phyloP scores from a whole-genome alignment of 2,113 vertebrate species.

The Ancistrus triradiatus region DNA sequence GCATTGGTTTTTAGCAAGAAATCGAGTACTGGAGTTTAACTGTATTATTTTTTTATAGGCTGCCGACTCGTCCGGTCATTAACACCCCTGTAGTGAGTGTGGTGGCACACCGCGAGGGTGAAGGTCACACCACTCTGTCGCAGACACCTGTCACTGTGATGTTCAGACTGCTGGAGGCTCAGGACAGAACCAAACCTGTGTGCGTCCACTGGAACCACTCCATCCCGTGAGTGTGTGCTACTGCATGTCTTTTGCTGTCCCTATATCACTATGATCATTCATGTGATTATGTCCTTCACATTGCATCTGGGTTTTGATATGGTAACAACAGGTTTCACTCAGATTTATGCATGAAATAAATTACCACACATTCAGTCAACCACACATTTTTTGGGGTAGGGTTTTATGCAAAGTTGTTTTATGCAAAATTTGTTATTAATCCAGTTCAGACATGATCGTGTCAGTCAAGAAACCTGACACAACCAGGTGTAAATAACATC shows the following conservation, averaged over 20 bases:
- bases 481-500: too few species aligned
- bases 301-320: too few species aligned
- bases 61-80: constrained; percentile 79
- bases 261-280: not conserved
- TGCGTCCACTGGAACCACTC: constrained; percentile 90
- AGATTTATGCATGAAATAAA: too few species aligned
- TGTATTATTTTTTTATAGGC: constrained; percentile 53
- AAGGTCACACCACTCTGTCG: constrained; percentile 48
- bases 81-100: constrained; percentile 81
- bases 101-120: constrained; percentile 66
- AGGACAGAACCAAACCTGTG: constrained; percentile 80
- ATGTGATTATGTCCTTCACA: too few species aligned
- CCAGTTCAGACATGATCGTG: too few species aligned
- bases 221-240: constrained; percentile 61
- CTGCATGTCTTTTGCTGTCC: not conserved
- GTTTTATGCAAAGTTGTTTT: too few species aligned
- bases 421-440: too few species aligned
- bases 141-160: constrained; percentile 72
- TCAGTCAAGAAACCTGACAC: too few species aligned
- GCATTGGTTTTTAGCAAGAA: too few species aligned
- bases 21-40: not conserved
- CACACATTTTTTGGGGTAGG: too few species aligned
- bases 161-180: constrained; percentile 74
- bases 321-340: too few species aligned
- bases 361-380: too few species aligned